Evolutionary conservation across 2,797 vertebrate species (phyloP).

Genomic region (Characodon lateralis): DNA sequence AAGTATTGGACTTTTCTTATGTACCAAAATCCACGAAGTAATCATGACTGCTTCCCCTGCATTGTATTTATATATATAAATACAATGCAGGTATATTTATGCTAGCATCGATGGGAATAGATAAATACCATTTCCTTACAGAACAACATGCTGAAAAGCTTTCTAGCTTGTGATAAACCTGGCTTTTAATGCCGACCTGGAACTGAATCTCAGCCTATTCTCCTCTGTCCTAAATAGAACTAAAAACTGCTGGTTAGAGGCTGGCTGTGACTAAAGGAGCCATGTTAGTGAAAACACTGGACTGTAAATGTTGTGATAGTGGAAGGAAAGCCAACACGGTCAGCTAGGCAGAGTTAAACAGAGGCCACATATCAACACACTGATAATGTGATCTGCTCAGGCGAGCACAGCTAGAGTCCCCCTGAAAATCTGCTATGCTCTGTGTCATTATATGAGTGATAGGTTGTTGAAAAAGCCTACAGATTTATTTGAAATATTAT

Average conservation of each 20-base stretch:
- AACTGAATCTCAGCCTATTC: constrained; percentile 18
- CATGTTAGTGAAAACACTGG: constrained; percentile 25
- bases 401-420: constrained; percentile 50
- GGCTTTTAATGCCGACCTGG: constrained; percentile 27
- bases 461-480: constrained; percentile 55
- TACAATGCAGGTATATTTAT: neutral
- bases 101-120: neutral
- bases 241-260: constrained; percentile 15
- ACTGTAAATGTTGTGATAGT: constrained; percentile 31
- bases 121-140: neutral
- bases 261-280: constrained; percentile 9
- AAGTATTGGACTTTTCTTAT: neutral
- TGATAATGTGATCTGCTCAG: constrained; percentile 62
- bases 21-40: neutral
- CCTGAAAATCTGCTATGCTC: constrained; percentile 50
- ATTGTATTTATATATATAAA: neutral
- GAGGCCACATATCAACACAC: constrained; percentile 57
- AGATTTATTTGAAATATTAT: constrained; percentile 69
- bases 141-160: neutral
- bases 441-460: constrained; percentile 63
- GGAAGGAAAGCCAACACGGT: constrained; percentile 50
- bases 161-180: neutral
- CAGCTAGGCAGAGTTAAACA: constrained; percentile 56
- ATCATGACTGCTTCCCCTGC: neutral
- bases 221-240: constrained; percentile 20